Percentiles rank a stretch among this genome's conserved stretches.
Conservation (phyloP, 1,140 invertebrate genomes). For the Antheraea pernyi region DNA sequence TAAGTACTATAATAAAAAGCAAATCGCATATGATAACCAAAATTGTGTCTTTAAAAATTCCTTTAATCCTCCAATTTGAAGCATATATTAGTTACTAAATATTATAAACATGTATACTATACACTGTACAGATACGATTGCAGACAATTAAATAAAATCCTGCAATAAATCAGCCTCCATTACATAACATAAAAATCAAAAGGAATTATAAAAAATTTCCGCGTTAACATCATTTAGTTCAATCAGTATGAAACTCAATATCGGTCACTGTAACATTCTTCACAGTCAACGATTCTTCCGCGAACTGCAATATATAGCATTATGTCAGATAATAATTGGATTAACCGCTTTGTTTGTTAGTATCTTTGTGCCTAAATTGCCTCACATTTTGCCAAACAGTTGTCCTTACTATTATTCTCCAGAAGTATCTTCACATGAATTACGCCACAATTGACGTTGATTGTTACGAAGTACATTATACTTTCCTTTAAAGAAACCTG, state of each 20-base stretch:
- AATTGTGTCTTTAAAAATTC: too few relatives aligned
- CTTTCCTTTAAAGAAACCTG: background rate
- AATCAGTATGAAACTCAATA: slow-evolving; percentile 31
- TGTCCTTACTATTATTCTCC: background rate
- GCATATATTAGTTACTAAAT: too few relatives aligned
- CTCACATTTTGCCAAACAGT: background rate
- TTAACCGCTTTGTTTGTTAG: slow-evolving; percentile 36
- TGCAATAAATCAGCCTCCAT: too few relatives aligned
- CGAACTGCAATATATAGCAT: slow-evolving; percentile 43
- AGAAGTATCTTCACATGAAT: background rate
- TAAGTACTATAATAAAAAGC: too few relatives aligned
- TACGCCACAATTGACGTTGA: background rate
- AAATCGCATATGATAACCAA: too few relatives aligned
- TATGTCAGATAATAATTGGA: slow-evolving; percentile 60
- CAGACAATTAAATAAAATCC: too few relatives aligned
- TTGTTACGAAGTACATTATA: background rate
- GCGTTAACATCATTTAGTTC: slow-evolving; percentile 16
- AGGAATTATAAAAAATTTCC: background rate
- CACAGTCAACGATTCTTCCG: slow-evolving; percentile 38
- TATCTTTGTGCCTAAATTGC: background rate
- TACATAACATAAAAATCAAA: too few relatives aligned
- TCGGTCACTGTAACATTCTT: slow-evolving; percentile 4
- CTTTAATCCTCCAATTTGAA: too few relatives aligned
- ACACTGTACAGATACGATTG: too few relatives aligned
- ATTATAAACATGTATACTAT: too few relatives aligned